Evolutionary conservation across 2,797 vertebrate species (phyloP), one percentile per base, ranked within the genome.

Genomic region (Gambelia wislizenii): DNA sequence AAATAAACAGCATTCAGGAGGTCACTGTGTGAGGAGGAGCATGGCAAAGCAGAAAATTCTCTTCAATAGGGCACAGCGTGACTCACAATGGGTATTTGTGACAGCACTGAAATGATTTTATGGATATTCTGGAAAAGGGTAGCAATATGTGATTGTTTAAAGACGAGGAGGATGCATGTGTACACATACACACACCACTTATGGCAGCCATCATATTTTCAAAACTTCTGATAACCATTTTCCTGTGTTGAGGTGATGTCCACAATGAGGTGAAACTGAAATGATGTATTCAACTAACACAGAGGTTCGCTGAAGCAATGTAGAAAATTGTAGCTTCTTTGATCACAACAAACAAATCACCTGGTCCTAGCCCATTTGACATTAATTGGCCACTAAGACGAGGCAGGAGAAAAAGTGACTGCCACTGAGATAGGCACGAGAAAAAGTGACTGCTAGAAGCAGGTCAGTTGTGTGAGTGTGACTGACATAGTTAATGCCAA

Each of bases 1-100:
- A 86, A 89, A 86, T 64, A 87, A 89, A 64, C 81, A 78, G 52
- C n/a, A 61, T 61, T 14, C 52, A 86, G 72, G 56, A 67, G 74
- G 76, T 74, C 76, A 86, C 75, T 75, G 33, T 80, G 90, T 75
- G 84, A 67, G 39, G n/a, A 90, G 25, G 13, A 64, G 33, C 42
- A 47, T 52, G 30, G 80, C 56, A 77, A 83, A 64, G 74, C 52
- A 81, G 59, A 86, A 54, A 44, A 67, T 75, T 67, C 44, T 36
- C 36, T 82, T 89, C 47, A 82, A 36, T 42, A 78, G 82, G 64
- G 44, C 69, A 81, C 30, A 47, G 22, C 25, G 44, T 76, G 39
- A 67, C 67, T 67, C 56, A 42, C 69, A 44, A 52, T 72, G 76
- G 54, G 33, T 77, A 33, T 54, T 85, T 70, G 76, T 64, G 49